Base-by-base conservation (phyloP, 2,797 vertebrate genomes). In the Gymnothorax javanicus region DNA sequence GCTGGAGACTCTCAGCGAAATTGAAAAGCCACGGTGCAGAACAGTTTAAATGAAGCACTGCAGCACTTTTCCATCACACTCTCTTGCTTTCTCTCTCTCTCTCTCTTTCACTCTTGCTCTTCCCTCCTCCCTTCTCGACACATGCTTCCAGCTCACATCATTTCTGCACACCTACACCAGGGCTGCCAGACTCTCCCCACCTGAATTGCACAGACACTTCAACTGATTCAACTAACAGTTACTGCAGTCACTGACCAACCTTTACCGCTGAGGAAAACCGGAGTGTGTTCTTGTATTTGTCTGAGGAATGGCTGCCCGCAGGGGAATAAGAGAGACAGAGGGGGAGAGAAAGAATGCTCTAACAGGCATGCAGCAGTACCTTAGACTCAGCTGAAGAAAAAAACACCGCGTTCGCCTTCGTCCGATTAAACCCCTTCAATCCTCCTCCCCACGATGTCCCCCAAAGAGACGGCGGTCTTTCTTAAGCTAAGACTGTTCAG, bases 21-120 rank as follows among this genome's bases (percentile, higher is more conserved):
- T 93, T 92, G 93, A 94, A 94, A 95, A 92, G 93, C 94, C 91
- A 93, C 91, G 90, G 94, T 93, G 94, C 94, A 94, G 94, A 94
- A 95, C 93, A 91, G 90, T 93, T 94, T 90, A 93, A 93, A 94
- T 92, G 92, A 94, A 93, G 92, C 89, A 88, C 87, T 89, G 88
- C 89, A 94, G 91, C 90, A 83, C 57, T 92, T 88, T 77, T 84
- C 86, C 86, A 50, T 86, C 82, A 52, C 60, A 33, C 83, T 54
- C 64, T 82, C 67, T 87, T 60, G 86, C 77, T 86, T 54, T 88
- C 86, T 88, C 89, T 83, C 79, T 64, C 33, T 64, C 27, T 86
- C 79, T 86, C 85, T 84, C 82, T 90, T 89, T 89, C 67, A 23
- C 43, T 77, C 86, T 83, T 84, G 11, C 77, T 25, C 69, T 84